These are phyloP conservation scores for Nudaria mundana DNA, from an alignment of 2,888 invertebrate species.

Conservation along the genomic window DNA sequence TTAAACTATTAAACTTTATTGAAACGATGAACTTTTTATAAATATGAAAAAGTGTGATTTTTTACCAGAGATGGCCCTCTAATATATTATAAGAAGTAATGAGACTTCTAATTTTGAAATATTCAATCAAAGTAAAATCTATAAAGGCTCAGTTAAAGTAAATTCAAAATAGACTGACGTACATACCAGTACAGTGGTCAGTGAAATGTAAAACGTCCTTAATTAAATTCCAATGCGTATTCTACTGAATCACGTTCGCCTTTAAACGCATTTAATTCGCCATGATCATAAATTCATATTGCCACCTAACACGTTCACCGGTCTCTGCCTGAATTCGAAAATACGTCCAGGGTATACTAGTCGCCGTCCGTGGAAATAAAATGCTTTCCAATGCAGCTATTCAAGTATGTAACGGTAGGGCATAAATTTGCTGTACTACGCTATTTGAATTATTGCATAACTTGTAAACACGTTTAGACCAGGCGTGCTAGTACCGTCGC, in stretches of 20 bases:
- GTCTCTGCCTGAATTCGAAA: constrained; percentile 64
- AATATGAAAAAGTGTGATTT: too few relatives aligned
- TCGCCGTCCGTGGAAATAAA: constrained; percentile 71
- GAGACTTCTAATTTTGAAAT: too few relatives aligned
- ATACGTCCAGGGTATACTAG: constrained; percentile 49
- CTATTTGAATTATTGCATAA: constrained; percentile 78
- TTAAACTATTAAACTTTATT: too few relatives aligned
- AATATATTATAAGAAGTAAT: too few relatives aligned
- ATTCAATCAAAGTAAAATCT: too few relatives aligned
- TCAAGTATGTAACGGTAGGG: constrained; percentile 74
- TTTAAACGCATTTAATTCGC: constrained; percentile 67
- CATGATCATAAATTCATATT: constrained; percentile 74
- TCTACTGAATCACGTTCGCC: constrained; percentile 54
- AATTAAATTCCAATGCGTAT: constrained; percentile 64
- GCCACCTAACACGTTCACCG: constrained; percentile 65
- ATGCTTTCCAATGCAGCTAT: constrained; percentile 75
- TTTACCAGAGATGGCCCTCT: too few relatives aligned
- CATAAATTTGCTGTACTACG: constrained; percentile 74
- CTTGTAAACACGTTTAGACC: constrained; percentile 75
- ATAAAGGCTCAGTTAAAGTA: too few relatives aligned
- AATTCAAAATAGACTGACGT: too few relatives aligned
- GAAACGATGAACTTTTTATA: too few relatives aligned
- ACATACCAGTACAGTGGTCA: too few relatives aligned
- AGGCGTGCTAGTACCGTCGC: constrained; percentile 51
- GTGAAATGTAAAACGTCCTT: constrained; percentile 56